Evolutionary conservation across 2,113 vertebrate genomes (phyloP), one percentile per base, ranked within the genome.

Genomic region (Nycticebus coucang): DNA sequence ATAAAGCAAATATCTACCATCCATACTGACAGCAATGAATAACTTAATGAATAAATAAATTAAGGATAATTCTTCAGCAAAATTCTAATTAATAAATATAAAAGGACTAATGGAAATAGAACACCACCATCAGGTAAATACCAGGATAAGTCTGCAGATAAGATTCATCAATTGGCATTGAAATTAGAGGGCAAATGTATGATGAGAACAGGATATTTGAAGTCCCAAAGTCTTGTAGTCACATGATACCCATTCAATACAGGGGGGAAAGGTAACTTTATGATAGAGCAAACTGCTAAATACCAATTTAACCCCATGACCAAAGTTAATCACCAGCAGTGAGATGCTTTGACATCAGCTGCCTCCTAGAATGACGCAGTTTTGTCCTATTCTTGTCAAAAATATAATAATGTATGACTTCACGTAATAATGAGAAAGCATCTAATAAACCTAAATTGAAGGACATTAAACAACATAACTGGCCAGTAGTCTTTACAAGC

Each of bases 81-180:
- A 77, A 75, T 53, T 12, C 28, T 59, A 81, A 90, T 77, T 64
- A 57, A 77, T 53, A 35, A 77, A 69, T 35, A 28, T 18, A 41
- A 78, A 72, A 93, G 17, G 12, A 83, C n/a, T 60, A 37, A 69
- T 62, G 50, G 41, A 71, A 95, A 74, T 71, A 89, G 35, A 96
- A n/a, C 5, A 60, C 30, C 50, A 59, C 60, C 68, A 59, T 37
- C 62, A 79, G 60, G n/a, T 41, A 89, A 78, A 75, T n/a, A 68
- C 18, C 11, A 45, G 28, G 18, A 15, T 83, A 28, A 64, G 18
- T 33, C 57, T 89, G 17, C 10, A 80, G 85, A 62, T 69, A 64
- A 60, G 30, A 81, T 50, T 86, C 33, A 81, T 24, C 13, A n/a
- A 15, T 79, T 21, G 37, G 68, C 71, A 0, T 66, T 71, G 18